These are phyloP conservation scores for Rhinopomastus cyanomelas DNA, from an alignment of 2,113 vertebrate genomes.

Conservation along the genomic window DNA sequence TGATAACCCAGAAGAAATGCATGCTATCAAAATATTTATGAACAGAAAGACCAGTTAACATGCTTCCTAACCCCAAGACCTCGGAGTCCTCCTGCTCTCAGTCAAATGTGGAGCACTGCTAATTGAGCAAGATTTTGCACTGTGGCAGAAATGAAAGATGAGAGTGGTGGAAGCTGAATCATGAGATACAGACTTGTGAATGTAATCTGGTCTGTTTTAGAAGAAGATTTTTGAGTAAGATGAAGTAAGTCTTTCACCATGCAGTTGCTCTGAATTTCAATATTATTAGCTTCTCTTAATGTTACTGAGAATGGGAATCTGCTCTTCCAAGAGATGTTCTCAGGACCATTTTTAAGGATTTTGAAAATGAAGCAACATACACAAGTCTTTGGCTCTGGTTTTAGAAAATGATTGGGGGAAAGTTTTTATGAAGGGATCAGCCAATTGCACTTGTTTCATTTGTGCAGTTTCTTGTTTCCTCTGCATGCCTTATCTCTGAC, in stretches of 20 bases:
- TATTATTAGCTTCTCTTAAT: neutral
- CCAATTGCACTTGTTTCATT: accelerated
- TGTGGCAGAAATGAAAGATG: neutral
- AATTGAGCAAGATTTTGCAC: neutral
- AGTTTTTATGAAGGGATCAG: neutral
- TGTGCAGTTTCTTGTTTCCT: neutral
- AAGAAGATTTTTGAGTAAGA: neutral
- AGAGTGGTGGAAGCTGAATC: neutral
- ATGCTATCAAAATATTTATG: neutral
- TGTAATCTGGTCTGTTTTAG: neutral
- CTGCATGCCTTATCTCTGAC: neutral
- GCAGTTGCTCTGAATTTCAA: neutral
- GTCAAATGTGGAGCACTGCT: neutral
- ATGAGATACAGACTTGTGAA: neutral
- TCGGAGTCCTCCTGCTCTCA: neutral
- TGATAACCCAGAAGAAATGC: neutral
- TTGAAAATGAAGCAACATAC: neutral
- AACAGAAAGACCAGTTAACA: neutral
- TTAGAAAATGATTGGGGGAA: neutral
- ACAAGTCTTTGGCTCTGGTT: neutral
- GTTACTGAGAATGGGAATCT: neutral
- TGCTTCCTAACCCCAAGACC: neutral
- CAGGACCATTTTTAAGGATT: neutral
- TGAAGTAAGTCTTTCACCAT: neutral
- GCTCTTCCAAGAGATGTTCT: neutral